Base-by-base conservation (phyloP, 2,888 invertebrate species). In the Sclerodermus sp. region DNA sequence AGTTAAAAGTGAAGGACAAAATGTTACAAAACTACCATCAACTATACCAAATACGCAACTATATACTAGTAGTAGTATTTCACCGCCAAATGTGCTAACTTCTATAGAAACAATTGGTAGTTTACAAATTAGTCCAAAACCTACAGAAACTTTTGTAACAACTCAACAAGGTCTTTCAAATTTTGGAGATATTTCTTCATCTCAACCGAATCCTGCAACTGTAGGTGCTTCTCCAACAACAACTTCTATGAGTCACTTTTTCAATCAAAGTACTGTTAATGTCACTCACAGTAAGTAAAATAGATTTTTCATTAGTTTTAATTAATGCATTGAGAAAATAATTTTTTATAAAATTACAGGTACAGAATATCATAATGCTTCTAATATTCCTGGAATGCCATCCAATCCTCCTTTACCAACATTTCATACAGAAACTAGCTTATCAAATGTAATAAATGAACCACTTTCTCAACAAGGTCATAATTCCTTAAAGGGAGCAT, bases 171-270 rank as follows among this genome's bases (percentile, higher is more conserved):
- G 8, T 5, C 23, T 8, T 23, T 23, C 23, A 5, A 23, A 5
- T 5, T 23, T 23, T 5, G 8, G 8, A 8, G 23, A 23, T 5
- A 23, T n/a, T n/a, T n/a, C 23, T 47, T 49, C 36, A n/a, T 41
- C 56, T n/a, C 57, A 55, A 38, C 41, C 59, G n/a, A 83, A 82
- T 58, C 81, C 84, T 6, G 82, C 82, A 29, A 79, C 82, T 74
- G 82, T 83, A 17, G 82, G 81, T 51, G 80, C 82, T 76, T 77
- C 60, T 65, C 71, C 67, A 71, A 65, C 70, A 14, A 66, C 63
- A 5, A 68, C 71, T 64, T 60, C 68, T 13, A 62, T 64, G 8
- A 53, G 64, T 45, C 66, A 68, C 53, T 66, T 66, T 37, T 45
- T 68, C 4, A 57, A 46, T 44, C 71, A 66, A 44, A 14, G 58